Base-by-base conservation (phyloP, 2,113 vertebrate species). In the Sander lucioperca region DNA sequence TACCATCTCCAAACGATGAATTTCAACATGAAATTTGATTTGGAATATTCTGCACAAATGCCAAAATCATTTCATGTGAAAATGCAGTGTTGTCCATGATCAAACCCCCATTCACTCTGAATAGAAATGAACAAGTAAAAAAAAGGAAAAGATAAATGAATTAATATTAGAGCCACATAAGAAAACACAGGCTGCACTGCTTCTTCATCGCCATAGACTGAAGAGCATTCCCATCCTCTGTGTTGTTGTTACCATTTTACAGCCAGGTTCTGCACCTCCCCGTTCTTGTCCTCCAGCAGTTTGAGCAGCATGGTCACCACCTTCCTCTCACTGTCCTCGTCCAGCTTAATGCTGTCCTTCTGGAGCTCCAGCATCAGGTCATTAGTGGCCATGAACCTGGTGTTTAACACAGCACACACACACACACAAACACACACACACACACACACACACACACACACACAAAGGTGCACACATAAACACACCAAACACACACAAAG, bases 381-480 rank as follows among this genome's bases (percentile, higher is more conserved):
- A 0, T 98, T 99, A 33, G 98, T 99, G 80, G 98, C 98, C 98
- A 99, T 99, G 90, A 99, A 99, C 89, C 98, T 99, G 80, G 8
- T 69, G 6, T 43, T 43, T 43, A 43, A 25, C 54, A 57, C 53
- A 77, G 39, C 68, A 61, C 43, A 74, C 25, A 72, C 6, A 58
- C 43, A 67, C 54, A 73, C 12, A 57, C 21, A 63, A 1, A 67
- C 15, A 48, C 25, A 67, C 45, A 30, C 16, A 67, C 30, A 64
- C 25, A 25, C 25, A 25, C 25, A 25, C 25, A 25, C 25, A 25
- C 25, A 25, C 25, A 25, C 62, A 59, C 18, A n/a, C 33, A 43
- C 33, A 43, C 30, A n/a, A 27, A 57, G 8, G 11, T 8, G n/a
- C 54, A 56, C 54, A 25, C 4, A 57, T 10, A 57, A 9, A 25